Conservation (phyloP, 2,888 invertebrate species). For the Drosophila yooni region DNA sequence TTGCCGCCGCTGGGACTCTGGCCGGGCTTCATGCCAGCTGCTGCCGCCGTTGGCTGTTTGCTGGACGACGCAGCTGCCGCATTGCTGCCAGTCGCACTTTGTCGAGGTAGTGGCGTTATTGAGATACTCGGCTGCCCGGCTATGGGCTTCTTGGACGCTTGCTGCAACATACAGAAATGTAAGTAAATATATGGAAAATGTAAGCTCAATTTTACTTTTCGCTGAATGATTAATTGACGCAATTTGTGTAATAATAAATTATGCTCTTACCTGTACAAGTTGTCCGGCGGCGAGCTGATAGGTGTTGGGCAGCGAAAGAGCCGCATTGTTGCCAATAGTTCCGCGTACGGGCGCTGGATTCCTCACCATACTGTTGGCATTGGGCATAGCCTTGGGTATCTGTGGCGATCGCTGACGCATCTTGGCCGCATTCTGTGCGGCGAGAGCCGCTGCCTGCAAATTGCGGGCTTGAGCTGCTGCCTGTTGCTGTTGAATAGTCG, state of each 20-base stretch:
- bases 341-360: conserved; percentile 79
- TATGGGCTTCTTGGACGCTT: conserved; percentile 80
- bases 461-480: conserved; percentile 82
- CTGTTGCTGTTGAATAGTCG: conserved; percentile 84
- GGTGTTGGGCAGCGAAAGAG: conserved; percentile 83
- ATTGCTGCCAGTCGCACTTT: conserved; percentile 87
- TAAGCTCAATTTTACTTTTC: neutral
- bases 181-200: neutral
- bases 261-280: conserved; percentile 80
- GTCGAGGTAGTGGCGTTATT: conserved; percentile 94
- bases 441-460: conserved; percentile 83
- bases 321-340: conserved; percentile 78
- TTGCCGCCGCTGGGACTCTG: conserved; percentile 84
- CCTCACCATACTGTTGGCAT: conserved; percentile 71
- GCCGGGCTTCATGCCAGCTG: conserved; percentile 86
- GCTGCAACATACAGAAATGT: conserved; percentile 32
- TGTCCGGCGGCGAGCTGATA: conserved; percentile 84
- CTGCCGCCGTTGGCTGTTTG: conserved; percentile 75
- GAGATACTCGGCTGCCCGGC: conserved; percentile 93
- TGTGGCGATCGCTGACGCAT: conserved; percentile 83
- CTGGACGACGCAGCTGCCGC: conserved; percentile 84
- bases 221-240: neutral
- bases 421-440: conserved; percentile 83
- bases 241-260: neutral
- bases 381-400: conserved; percentile 70